Conservation (phyloP, 2,888 invertebrate genomes). For the Rhagonycha lutea region DNA sequence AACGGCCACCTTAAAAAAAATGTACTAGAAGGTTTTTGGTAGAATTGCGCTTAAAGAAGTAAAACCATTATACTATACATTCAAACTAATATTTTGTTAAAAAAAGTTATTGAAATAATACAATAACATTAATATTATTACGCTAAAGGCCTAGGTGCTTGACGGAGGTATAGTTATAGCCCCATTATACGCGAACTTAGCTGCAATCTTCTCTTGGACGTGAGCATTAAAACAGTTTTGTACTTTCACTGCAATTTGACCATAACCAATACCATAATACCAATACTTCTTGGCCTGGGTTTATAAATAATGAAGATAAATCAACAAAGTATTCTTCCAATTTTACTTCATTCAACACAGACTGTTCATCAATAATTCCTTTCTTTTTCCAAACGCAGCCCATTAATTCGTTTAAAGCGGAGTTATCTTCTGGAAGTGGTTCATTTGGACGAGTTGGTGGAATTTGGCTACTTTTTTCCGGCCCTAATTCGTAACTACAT, state of each 20-base stretch:
- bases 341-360: not conserved
- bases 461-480: not conserved
- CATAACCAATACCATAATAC: not conserved
- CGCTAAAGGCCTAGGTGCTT: too few relatives aligned
- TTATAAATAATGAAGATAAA: not conserved
- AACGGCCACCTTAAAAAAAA: too few relatives aligned
- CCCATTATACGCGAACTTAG: too few relatives aligned
- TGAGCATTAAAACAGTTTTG: not conserved
- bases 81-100: too few relatives aligned
- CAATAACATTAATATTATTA: too few relatives aligned
- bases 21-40: too few relatives aligned
- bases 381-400: slow-evolving; percentile 4
- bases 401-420: not conserved
- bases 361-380: not conserved
- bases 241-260: not conserved
- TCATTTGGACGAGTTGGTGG: not conserved
- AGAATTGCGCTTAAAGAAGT: too few relatives aligned
- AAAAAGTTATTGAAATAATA: too few relatives aligned
- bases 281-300: not conserved
- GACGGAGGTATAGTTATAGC: too few relatives aligned
- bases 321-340: not conserved
- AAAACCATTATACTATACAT: too few relatives aligned
- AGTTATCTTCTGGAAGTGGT: slow-evolving; percentile 2
- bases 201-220: not conserved
- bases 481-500: not conserved